A percentile compares a stretch with the other conserved stretches of the same genome.
phyloP scores from a whole-genome alignment of 2,888 invertebrate genomes.

The Caenorhabditis uteleia region DNA sequence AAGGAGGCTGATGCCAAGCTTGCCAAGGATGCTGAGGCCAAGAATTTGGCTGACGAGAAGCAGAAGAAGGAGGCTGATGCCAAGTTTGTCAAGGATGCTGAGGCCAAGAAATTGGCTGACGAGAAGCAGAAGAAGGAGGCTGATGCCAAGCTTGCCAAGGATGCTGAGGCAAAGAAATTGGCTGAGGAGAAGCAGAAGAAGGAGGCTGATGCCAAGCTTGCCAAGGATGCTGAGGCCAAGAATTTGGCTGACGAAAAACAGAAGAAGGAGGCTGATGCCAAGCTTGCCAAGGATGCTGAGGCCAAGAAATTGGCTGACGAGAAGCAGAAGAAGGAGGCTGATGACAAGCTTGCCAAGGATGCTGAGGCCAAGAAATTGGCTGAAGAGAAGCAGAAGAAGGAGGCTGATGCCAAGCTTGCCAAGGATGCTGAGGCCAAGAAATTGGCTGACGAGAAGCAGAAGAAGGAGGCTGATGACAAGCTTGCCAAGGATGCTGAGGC shows the following conservation, averaged over 20 bases:
- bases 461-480: conserved; percentile 15
- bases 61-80: neutral
- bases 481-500: conserved; percentile 5
- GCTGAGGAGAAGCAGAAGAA: neutral
- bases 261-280: no score
- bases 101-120: conserved; percentile 3
- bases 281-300: no score
- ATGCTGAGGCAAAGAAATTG: conserved; percentile 4
- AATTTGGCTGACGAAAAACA: no score
- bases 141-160: no score
- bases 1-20: neutral
- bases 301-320: no score
- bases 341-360: no score
- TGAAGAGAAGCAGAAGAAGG: no score
- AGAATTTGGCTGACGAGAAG: neutral
- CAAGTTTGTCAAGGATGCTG: no score
- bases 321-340: no score
- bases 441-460: conserved; percentile 6
- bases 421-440: conserved; percentile 11
- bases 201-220: no score
- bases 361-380: no score
- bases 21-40: no score
- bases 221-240: neutral
- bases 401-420: neutral
- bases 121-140: conserved; percentile 4